These are phyloP conservation scores for Morone saxatilis DNA, from an alignment of 2,113 vertebrate genomes.

Conservation along the genomic window DNA sequence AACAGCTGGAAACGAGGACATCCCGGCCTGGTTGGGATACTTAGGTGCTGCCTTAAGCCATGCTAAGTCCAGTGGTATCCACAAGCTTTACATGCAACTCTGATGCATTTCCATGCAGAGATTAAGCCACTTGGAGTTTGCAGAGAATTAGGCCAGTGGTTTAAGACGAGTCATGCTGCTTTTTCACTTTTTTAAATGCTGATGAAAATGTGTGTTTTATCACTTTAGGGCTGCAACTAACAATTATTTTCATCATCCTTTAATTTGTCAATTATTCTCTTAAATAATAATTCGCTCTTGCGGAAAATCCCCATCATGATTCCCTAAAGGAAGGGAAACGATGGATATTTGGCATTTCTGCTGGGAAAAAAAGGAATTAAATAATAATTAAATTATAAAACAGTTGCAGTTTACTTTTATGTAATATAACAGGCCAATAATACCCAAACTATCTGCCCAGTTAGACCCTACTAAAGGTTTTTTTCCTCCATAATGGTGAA, in stretches of 20 bases:
- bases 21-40: neutral
- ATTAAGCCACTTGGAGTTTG: constrained; percentile 64
- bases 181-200: neutral
- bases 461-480: neutral
- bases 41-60: constrained; percentile 46
- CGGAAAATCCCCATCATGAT: too few species aligned
- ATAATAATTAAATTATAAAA: neutral
- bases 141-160: constrained; percentile 52
- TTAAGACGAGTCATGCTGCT: constrained; percentile 16
- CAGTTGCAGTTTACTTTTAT: neutral
- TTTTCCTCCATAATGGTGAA: neutral
- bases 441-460: neutral
- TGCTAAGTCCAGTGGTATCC: constrained; percentile 32
- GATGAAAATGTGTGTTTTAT: neutral
- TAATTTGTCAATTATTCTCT: too few species aligned
- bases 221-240: neutral
- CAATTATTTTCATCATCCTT: neutral
- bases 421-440: neutral
- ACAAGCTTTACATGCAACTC: constrained; percentile 39
- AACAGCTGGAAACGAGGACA: constrained; percentile 54
- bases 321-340: neutral
- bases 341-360: too few species aligned
- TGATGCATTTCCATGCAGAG: constrained; percentile 54
- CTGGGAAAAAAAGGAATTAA: neutral
- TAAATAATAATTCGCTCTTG: too few species aligned